Evolutionary conservation across 2,888 invertebrate genomes (phyloP).

Genomic region (Uropetala carovei): DNA sequence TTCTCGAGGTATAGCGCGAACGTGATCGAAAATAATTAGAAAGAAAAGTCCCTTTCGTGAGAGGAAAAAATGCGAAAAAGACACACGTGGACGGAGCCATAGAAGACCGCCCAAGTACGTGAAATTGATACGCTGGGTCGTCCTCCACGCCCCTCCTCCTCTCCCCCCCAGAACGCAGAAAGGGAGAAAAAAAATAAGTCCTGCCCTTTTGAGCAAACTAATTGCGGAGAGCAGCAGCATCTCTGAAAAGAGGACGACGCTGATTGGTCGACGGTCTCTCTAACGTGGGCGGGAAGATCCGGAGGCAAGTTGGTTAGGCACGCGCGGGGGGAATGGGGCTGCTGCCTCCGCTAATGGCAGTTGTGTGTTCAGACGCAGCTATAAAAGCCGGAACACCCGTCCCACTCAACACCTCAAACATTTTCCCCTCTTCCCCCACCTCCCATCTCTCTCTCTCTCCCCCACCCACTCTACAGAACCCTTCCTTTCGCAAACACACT

Average conservation of each 20-base stretch:
- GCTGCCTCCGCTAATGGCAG: conserved; percentile 44
- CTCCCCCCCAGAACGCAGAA: background rate
- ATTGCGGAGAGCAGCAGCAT: background rate
- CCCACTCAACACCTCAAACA: conserved; percentile 60
- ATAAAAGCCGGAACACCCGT: conserved; percentile 29
- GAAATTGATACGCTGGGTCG: background rate
- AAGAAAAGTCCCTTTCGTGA: no score
- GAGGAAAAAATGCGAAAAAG: no score
- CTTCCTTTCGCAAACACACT: conserved; percentile 6
- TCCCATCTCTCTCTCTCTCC: background rate
- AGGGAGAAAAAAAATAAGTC: background rate
- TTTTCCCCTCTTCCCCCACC: background rate
- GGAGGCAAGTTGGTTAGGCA: conserved; percentile 19
- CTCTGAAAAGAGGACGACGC: background rate
- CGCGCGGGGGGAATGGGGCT: conserved; percentile 15
- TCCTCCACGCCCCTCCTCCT: no score
- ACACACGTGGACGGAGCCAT: background rate
- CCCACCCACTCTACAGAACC: background rate
- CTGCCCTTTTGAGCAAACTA: background rate
- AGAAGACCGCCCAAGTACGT: background rate
- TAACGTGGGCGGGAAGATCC: conserved; percentile 23
- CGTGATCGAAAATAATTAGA: no score
- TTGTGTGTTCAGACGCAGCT: conserved; percentile 12
- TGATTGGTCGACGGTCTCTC: conserved; percentile 4
- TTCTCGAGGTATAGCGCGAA: no score